These are phyloP conservation scores for Cephus nigrinus DNA, from an alignment of 2,888 invertebrate genomes.

Conservation along the genomic window DNA sequence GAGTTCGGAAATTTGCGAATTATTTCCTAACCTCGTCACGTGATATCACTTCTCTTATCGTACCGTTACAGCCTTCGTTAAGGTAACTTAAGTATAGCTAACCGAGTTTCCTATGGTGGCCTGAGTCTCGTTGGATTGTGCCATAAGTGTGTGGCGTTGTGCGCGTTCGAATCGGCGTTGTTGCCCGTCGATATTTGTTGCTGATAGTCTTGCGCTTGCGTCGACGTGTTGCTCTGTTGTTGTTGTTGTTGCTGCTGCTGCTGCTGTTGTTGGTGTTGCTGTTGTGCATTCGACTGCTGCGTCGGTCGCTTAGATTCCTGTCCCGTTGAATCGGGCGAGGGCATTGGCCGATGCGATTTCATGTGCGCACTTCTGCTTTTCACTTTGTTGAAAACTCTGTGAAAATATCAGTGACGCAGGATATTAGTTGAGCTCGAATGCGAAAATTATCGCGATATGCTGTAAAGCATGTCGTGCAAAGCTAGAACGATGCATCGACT, in stretches of 20 bases:
- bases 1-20: neutral
- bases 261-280: slow-evolving; percentile 40
- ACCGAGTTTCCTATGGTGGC: slow-evolving; percentile 57
- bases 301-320: slow-evolving; percentile 72
- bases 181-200: slow-evolving; percentile 39
- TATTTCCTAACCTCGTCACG: neutral
- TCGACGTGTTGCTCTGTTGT: slow-evolving; percentile 33
- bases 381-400: slow-evolving; percentile 96
- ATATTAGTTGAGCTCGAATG: too few relatives aligned
- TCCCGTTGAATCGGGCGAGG: slow-evolving; percentile 80
- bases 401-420: slow-evolving; percentile 61
- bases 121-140: slow-evolving; percentile 63
- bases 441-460: too few relatives aligned
- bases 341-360: slow-evolving; percentile 93
- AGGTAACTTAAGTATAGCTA: slow-evolving; percentile 61
- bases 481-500: too few relatives aligned
- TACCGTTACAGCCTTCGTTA: slow-evolving; percentile 60
- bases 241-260: slow-evolving; percentile 40
- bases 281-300: slow-evolving; percentile 27
- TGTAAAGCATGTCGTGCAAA: too few relatives aligned
- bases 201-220: slow-evolving; percentile 47
- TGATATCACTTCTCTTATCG: neutral
- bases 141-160: slow-evolving; percentile 58
- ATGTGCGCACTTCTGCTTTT: slow-evolving; percentile 99
- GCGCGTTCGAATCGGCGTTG: slow-evolving; percentile 46